Evolutionary conservation across 53 echinoderm and acorn worm genomes (phyloP).

Genomic region (Mesocentrotus franciscanus): DNA sequence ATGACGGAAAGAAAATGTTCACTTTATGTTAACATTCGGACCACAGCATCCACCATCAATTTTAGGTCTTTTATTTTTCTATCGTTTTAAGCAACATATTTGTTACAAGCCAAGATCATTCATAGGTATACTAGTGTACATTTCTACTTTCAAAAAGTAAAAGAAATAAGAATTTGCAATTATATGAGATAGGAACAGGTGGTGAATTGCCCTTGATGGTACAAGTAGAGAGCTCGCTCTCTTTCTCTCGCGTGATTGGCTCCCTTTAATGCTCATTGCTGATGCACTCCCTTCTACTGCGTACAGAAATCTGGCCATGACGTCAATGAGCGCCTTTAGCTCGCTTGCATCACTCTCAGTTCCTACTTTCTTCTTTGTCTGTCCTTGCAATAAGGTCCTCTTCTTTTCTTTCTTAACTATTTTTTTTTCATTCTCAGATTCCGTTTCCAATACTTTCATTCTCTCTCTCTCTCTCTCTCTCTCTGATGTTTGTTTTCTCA

Average conservation of each 20-base stretch:
- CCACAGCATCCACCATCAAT: too few species aligned
- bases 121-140: not conserved
- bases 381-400: slow-evolving; percentile 23
- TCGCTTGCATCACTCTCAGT: slow-evolving; percentile 55
- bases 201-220: slow-evolving; percentile 49
- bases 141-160: not conserved
- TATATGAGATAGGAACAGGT: slow-evolving; percentile 23
- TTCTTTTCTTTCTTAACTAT: slow-evolving; percentile 31
- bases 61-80: not conserved
- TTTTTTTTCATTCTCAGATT: not conserved
- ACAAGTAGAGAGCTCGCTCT: not conserved
- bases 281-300: slow-evolving; percentile 17
- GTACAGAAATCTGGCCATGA: slow-evolving; percentile 58
- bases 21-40: not conserved
- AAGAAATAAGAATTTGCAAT: slow-evolving; percentile 21
- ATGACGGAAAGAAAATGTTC: not conserved
- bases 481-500: not conserved
- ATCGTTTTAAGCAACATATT: not conserved
- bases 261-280: slow-evolving; percentile 39
- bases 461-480: slow-evolving; percentile 13
- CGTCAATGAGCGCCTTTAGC: slow-evolving; percentile 63
- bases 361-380: slow-evolving; percentile 32
- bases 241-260: slow-evolving; percentile 23
- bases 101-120: not conserved
- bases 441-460: not conserved